A percentile compares a stretch with the other conserved stretches of the same genome.
Evolutionary conservation across 2,113 vertebrate species (phyloP).

Genomic region (Pachycephala philippinensis): DNA sequence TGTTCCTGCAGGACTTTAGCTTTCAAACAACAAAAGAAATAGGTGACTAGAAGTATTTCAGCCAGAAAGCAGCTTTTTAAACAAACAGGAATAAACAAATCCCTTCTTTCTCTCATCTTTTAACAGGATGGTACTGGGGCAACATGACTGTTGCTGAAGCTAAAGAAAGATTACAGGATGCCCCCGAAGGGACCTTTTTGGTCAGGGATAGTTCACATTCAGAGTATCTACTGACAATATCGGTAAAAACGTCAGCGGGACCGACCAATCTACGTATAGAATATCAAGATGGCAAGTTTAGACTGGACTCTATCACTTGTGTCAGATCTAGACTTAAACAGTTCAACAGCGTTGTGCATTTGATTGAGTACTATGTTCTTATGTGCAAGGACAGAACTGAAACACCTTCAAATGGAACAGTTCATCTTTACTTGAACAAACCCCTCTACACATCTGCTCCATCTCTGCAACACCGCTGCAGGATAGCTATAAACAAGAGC

Average conservation of each 20-base stretch:
- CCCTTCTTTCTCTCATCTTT: conserved; percentile 31
- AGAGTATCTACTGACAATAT: conserved; percentile 94
- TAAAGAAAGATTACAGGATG: conserved; percentile 89
- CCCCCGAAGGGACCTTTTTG: conserved; percentile 90
- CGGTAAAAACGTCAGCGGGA: conserved; percentile 91
- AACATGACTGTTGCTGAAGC: conserved; percentile 91
- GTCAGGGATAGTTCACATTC: conserved; percentile 92
- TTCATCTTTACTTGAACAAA: conserved; percentile 92
- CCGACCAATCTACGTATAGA: conserved; percentile 95
- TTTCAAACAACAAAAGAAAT: neutral
- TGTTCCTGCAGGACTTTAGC: neutral
- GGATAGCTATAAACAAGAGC: conserved; percentile 87
- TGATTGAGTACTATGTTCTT: conserved; percentile 93
- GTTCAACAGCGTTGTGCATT: conserved; percentile 92
- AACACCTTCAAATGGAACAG: conserved; percentile 81
- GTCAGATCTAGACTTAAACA: conserved; percentile 90
- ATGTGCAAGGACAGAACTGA: conserved; percentile 82
- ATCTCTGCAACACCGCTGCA: conserved; percentile 87
- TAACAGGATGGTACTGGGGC: conserved; percentile 96
- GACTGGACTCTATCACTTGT: conserved; percentile 93
- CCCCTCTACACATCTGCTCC: conserved; percentile 84
- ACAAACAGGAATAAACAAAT: neutral
- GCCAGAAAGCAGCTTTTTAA: neutral
- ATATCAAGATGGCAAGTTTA: conserved; percentile 91
- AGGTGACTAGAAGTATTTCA: neutral